Conservation (phyloP, 2,113 vertebrate species). For the Motacilla alba region DNA sequence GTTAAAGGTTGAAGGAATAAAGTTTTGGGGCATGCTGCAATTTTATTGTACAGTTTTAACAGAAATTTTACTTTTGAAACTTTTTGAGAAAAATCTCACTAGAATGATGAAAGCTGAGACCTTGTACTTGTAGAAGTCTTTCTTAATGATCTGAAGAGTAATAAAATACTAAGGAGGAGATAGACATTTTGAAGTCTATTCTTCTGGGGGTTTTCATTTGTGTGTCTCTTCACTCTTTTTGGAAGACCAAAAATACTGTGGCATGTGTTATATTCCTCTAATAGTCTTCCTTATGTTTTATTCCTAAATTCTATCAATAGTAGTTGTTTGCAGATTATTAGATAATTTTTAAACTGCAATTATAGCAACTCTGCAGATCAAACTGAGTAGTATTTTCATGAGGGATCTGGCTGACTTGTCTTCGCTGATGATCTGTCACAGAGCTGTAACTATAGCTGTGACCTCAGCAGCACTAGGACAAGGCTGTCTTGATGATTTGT, state of each 20-base stretch:
- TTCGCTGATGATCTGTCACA: neutral
- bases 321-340: neutral
- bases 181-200: neutral
- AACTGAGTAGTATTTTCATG: neutral
- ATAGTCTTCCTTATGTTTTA: neutral
- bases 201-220: neutral
- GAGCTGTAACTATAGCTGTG: neutral
- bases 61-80: neutral
- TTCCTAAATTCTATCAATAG: neutral
- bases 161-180: neutral
- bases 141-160: neutral
- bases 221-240: neutral
- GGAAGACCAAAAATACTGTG: neutral
- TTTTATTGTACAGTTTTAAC: neutral
- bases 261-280: neutral
- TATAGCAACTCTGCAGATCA: neutral
- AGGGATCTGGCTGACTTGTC: neutral
- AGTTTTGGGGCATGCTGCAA: neutral
- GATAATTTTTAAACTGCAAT: neutral
- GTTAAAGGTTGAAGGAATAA: slow-evolving; percentile 9
- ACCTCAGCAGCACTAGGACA: neutral
- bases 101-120: neutral
- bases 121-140: neutral
- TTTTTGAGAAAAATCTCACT: neutral
- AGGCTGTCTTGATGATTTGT: neutral